phyloP scores from a whole-genome alignment of 2,797 vertebrate genomes.

The Fringilla coelebs region DNA sequence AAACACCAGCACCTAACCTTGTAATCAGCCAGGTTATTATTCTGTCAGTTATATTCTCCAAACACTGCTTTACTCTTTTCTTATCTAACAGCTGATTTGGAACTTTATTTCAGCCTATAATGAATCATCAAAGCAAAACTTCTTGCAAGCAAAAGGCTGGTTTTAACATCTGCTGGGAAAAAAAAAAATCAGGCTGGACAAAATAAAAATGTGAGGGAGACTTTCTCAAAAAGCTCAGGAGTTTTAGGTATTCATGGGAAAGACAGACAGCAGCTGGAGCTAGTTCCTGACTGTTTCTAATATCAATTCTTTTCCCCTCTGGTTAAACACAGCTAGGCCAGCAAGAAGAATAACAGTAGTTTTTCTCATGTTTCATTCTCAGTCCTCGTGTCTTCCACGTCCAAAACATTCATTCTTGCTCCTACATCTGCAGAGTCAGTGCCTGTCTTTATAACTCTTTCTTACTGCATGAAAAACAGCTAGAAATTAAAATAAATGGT shows the following conservation, averaged over 20 bases:
- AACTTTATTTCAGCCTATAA: background rate
- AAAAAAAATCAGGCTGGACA: background rate
- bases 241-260: background rate
- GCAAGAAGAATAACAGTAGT: background rate
- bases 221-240: background rate
- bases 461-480: background rate
- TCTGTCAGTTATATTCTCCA: background rate
- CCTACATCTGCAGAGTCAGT: background rate
- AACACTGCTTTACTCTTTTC: constrained; percentile 32
- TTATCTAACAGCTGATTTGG: background rate
- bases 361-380: background rate
- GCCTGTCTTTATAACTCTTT: background rate
- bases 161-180: background rate
- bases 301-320: background rate
- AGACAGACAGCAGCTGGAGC: background rate
- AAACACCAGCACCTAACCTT: constrained; percentile 24
- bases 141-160: background rate
- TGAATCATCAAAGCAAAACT: background rate
- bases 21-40: constrained; percentile 16
- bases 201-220: background rate
- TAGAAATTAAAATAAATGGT: background rate
- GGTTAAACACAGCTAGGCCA: background rate
- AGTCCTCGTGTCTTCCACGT: background rate
- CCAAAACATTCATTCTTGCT: fast-evolving
- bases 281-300: background rate